Evolutionary conservation across 2,888 invertebrate species (phyloP), one percentile per base, ranked within the genome.

Genomic region (Ornithoptera priamus): DNA sequence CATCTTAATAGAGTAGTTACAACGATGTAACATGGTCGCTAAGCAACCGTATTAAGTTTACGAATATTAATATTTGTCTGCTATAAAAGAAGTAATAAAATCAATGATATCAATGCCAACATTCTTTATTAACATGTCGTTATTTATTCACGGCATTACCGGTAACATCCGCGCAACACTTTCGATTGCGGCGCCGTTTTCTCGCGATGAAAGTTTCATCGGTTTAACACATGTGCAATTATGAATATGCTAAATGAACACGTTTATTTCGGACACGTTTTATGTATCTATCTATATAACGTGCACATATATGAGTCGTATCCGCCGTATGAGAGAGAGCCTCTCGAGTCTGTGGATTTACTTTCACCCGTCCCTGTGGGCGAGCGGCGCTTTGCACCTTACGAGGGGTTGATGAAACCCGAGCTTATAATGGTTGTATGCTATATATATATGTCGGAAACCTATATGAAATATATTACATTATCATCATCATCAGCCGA

Each of bases 361-460:
- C 91, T 91, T 91, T 91, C 91, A 85, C 89, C 80, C 79, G 78
- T 76, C 81, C 84, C 80, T 78, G 75, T 76, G 75, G 79, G 78
- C 78, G 74, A 59, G 58, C 17, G 62, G 62, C 50, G 58, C 58
- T 39, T 22, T 20, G 46, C 24, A 30, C 30, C 56, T 39, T 30
- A 68, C 20, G 57, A 46, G 59, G 68, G 68, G 68, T 63, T 58
- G 58, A 63, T 24, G 30, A 53, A n/a, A 53, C 10, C 30, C 4
- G 46, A 15, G 3, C 15, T 12, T 12, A 42, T 10, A 42, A 42
- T 30, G 3, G 30, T 30, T 30, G 2, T 30, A 12, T 46, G 12
- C 15, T 2, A 12, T 46, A 15, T 15, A 15, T 46, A 12, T 42
- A 12, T 46, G 15, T 15, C 46, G 15, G 15, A 15, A 46, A 12